These are phyloP conservation scores for Phalacrocorax carbo DNA, from an alignment of 2,113 vertebrate genomes.

Conservation along the genomic window DNA sequence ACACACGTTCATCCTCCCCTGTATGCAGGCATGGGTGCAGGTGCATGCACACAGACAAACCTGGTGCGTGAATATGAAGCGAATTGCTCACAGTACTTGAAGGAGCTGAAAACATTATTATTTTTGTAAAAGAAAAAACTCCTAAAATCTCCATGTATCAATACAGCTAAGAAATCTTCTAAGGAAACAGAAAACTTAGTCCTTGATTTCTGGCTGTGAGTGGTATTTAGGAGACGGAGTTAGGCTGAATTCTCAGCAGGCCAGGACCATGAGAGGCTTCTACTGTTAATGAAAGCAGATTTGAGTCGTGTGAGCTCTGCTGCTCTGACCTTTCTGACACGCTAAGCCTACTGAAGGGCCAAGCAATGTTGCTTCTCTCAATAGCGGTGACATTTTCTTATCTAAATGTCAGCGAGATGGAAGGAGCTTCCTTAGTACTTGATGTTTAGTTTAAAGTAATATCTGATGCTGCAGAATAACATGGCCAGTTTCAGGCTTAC, in stretches of 20 bases:
- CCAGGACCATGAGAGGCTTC: neutral
- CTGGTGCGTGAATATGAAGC: neutral
- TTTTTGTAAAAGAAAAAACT: neutral
- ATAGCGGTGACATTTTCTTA: neutral
- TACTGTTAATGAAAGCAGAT: constrained; percentile 4
- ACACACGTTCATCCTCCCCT: neutral
- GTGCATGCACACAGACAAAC: neutral
- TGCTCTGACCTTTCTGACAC: neutral
- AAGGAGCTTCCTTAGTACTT: neutral
- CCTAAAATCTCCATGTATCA: neutral
- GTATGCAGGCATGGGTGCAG: neutral
- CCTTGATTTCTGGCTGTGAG: neutral
- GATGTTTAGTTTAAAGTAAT: neutral
- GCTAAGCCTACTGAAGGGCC: neutral
- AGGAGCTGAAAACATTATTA: neutral
- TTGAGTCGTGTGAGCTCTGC: neutral
- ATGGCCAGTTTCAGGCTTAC: neutral
- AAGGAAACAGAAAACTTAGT: neutral
- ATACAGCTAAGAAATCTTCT: neutral
- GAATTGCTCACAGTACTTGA: neutral
- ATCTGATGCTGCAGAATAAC: neutral
- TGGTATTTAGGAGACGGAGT: constrained; percentile 1
- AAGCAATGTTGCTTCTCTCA: neutral
- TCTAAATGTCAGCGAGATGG: neutral
- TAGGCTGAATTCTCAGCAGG: constrained; percentile 11